Evolutionary conservation across 2,113 vertebrate genomes (phyloP).

Genomic region (Ariopsis seemanni): DNA sequence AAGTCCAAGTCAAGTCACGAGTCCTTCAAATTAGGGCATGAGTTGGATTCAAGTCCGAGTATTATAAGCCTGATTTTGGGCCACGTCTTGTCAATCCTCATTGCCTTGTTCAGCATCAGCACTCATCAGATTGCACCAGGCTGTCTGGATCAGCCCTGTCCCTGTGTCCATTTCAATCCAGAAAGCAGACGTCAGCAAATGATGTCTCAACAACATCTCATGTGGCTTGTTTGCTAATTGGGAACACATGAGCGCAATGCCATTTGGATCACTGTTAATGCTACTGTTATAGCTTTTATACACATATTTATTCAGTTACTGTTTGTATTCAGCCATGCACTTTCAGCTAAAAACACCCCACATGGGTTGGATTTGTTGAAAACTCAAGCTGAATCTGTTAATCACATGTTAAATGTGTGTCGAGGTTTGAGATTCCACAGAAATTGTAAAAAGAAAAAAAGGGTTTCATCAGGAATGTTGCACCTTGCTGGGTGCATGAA

Average conservation of each 20-base stretch:
- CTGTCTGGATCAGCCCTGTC: not conserved
- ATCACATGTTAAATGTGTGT: not conserved
- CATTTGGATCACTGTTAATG: not conserved
- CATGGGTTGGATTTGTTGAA: not conserved
- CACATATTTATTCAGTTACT: not conserved
- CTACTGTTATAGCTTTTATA: not conserved
- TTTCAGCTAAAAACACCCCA: not conserved
- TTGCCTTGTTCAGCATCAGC: not conserved
- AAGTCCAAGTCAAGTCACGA: no score
- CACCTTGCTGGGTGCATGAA: constrained; percentile 2
- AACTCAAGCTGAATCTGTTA: not conserved
- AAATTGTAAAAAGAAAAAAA: not conserved
- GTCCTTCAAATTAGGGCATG: no score
- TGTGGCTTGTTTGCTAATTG: not conserved
- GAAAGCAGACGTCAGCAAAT: not conserved
- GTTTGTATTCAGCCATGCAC: not conserved
- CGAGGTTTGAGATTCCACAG: not conserved
- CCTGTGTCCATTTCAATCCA: not conserved
- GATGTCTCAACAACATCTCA: not conserved
- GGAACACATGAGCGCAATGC: not conserved
- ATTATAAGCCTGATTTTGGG: no score
- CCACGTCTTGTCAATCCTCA: not conserved
- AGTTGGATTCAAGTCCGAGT: no score
- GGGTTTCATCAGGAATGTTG: constrained; percentile 6
- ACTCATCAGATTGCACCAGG: not conserved